Percentiles rank a stretch among this genome's conserved stretches.
phyloP scores from a whole-genome alignment of 2,888 invertebrate species.

The Sipha maydis region DNA sequence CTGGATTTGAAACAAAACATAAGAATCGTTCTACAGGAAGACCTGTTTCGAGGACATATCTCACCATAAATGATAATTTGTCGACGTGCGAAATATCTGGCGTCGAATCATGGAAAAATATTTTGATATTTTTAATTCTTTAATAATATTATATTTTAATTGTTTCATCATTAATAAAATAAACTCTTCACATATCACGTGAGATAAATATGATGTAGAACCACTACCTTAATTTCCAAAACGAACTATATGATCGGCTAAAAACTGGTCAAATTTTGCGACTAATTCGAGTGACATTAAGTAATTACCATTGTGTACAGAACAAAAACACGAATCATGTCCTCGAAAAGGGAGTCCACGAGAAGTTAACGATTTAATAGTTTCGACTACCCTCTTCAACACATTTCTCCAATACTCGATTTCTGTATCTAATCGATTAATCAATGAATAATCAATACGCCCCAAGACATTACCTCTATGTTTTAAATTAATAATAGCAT shows the following conservation, averaged over 20 bases:
- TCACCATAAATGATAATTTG: conserved; percentile 29
- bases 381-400: conserved; percentile 63
- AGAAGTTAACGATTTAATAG: conserved; percentile 64
- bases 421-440: conserved; percentile 15
- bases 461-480: conserved; percentile 1
- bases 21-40: conserved; percentile 31
- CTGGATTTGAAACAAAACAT: conserved; percentile 16
- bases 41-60: conserved; percentile 18
- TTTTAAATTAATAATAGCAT: conserved; percentile 23
- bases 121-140: conserved; percentile 23
- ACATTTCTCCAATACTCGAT: conserved; percentile 64
- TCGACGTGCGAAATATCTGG: conserved; percentile 13
- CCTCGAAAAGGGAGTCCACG: conserved; percentile 65
- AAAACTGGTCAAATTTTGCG: background rate
- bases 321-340: background rate
- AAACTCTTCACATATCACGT: conserved; percentile 7
- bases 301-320: no score
- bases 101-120: conserved; percentile 49
- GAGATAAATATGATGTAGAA: conserved; percentile 31
- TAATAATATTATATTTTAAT: conserved; percentile 31
- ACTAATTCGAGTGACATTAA: no score
- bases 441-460: background rate
- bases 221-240: conserved; percentile 43
- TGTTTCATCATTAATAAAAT: conserved; percentile 19
- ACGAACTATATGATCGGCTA: conserved; percentile 18